Percentiles rank a stretch among this genome's conserved stretches.
These are phyloP conservation scores for Alcedo atthis DNA, from an alignment of 2,797 vertebrate genomes.

Conservation along the genomic window DNA sequence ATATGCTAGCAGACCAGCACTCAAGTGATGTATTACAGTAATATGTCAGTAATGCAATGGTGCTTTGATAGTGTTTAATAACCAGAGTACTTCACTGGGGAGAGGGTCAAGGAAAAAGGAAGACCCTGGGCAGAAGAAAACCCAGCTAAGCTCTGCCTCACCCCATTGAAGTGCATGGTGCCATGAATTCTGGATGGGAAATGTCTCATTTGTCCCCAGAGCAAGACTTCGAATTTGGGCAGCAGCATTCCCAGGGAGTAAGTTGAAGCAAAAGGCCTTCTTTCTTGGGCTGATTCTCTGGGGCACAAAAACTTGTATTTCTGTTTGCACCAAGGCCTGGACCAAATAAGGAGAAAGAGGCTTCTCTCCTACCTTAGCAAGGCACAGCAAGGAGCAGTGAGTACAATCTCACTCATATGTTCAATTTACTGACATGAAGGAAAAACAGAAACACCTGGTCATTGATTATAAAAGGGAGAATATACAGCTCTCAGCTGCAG, in stretches of 20 bases:
- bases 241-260: neutral
- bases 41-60: conserved; percentile 33
- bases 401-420: neutral
- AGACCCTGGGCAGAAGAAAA: neutral
- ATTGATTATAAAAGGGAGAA: neutral
- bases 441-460: neutral
- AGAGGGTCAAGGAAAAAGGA: neutral
- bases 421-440: neutral
- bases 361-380: neutral
- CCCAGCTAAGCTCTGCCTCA: neutral
- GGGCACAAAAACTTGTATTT: neutral
- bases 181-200: neutral
- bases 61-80: conserved; percentile 52
- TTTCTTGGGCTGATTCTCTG: neutral
- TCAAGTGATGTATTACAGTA: conserved; percentile 51
- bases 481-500: neutral
- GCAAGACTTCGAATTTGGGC: neutral
- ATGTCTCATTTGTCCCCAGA: neutral
- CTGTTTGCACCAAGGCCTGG: neutral
- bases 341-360: neutral
- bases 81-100: neutral
- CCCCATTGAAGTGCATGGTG: neutral
- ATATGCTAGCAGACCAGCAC: conserved; percentile 15
- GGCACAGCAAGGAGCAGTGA: neutral
- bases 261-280: neutral